Conservation (phyloP, 1,140 invertebrate genomes). For the Saxidomus purpurata region DNA sequence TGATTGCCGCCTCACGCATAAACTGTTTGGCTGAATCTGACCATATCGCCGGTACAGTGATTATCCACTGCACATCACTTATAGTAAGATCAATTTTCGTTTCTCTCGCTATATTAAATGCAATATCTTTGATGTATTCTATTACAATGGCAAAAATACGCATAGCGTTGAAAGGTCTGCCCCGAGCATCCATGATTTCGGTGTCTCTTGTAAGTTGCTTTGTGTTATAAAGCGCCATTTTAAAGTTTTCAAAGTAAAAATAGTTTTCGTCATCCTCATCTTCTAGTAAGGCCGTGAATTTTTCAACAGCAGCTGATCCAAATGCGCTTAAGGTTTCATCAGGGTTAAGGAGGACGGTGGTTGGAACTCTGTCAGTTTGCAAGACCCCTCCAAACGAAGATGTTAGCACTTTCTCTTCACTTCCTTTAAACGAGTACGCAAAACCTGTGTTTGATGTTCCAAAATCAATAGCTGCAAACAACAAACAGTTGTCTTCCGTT, state of each 20-base stretch:
- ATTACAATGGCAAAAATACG: slow-evolving; percentile 10
- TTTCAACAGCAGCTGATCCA: too few species aligned
- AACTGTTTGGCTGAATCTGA: slow-evolving; percentile 55
- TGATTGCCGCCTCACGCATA: slow-evolving; percentile 42
- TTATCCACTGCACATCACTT: slow-evolving; percentile 42
- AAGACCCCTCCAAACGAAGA: too few species aligned
- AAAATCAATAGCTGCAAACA: too few species aligned
- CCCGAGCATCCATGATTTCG: background rate
- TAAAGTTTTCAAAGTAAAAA: slow-evolving; percentile 52
- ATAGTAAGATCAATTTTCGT: background rate
- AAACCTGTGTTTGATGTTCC: too few species aligned
- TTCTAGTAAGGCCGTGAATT: too few species aligned
- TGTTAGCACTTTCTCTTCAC: too few species aligned
- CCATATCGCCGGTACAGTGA: slow-evolving; percentile 60
- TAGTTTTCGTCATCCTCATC: background rate
- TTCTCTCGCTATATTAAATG: background rate
- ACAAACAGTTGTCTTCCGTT: too few species aligned
- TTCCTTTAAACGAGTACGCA: too few species aligned
- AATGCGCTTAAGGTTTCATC: too few species aligned
- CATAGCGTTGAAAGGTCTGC: background rate
- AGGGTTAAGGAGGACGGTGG: too few species aligned
- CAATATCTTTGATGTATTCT: background rate
- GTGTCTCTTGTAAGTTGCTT: background rate
- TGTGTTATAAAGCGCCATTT: slow-evolving; percentile 19
- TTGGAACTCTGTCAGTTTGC: too few species aligned